Evolutionary conservation across 2,888 invertebrate species (phyloP), one percentile per base, ranked within the genome.

Genomic region (Philhelius pedissequus): DNA sequence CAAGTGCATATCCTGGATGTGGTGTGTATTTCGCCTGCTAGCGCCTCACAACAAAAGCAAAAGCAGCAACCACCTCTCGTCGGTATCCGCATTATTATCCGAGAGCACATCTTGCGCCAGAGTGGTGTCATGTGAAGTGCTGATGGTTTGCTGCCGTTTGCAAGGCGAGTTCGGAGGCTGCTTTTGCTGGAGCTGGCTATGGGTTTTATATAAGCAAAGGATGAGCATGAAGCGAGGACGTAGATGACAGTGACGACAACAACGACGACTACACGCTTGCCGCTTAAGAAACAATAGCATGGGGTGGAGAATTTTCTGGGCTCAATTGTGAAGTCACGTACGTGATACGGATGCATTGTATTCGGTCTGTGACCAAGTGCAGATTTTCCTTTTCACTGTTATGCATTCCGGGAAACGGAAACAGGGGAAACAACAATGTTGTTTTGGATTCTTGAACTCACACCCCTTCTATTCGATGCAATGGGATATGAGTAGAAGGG

Each of bases 251-350:
- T 2, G 56, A 32, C 6, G 5, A 30, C 1, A 11, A 68, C 52
- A 18, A 54, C 8, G 35, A 52, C n/a, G 25, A 52, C 13, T 20
- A 48, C n/a, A 48, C 70, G 81, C 76, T 60, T 81, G 81, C 71
- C 76, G 81, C 76, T 58, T 25, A 15, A 70, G 66, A 76, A 71
- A 84, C 84, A 84, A 84, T 84, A 71, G 43, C 9, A 43, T 15
- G 43, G 22, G 66, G 66, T 64, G 78, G 78, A 27, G 84, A 60
- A 70, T 84, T 84, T 80, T 78, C 66, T 52, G 45, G 32, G 68
- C 77, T 81, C 86, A 81, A 86, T 86, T 86, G 86, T 86, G 69
- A 86, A 86, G 86, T 86, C 86, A 86, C 86, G 86, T 86, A 86
- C 86, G 68, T 71, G 80, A 84, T 84, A 76, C 80, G 84, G 80